phyloP scores from a whole-genome alignment of 2,888 invertebrate species.

The Unio pictorum region DNA sequence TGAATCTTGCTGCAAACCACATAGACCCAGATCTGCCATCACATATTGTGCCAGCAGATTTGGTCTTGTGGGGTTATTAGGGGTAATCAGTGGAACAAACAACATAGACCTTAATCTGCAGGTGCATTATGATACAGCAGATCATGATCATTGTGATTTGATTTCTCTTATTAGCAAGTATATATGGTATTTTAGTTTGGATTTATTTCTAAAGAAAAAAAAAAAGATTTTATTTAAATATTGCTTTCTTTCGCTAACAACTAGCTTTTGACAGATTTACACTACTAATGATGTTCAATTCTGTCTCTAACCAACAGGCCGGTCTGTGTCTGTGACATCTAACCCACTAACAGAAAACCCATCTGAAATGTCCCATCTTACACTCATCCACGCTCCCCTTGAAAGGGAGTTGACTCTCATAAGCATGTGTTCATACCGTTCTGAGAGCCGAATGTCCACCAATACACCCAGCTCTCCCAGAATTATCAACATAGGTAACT shows the following conservation, averaged over 20 bases:
- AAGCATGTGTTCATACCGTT: slow-evolving; percentile 33
- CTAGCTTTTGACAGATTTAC: not conserved
- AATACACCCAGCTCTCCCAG: slow-evolving; percentile 29
- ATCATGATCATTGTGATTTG: no score
- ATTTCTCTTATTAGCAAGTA: no score
- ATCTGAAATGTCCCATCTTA: slow-evolving; percentile 8
- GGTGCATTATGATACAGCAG: no score
- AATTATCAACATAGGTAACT: slow-evolving; percentile 36
- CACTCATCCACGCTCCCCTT: slow-evolving; percentile 18
- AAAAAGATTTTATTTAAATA: not conserved
- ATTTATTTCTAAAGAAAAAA: no score
- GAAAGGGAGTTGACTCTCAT: slow-evolving; percentile 40
- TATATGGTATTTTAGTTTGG: no score
- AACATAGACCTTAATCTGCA: no score
- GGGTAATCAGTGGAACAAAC: no score
- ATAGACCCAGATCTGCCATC: no score
- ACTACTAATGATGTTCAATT: slow-evolving; percentile 5
- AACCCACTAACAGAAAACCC: slow-evolving; percentile 17
- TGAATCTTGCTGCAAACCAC: no score
- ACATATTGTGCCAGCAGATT: no score
- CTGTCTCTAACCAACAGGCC: slow-evolving; percentile 23
- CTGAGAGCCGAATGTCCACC: slow-evolving; percentile 37
- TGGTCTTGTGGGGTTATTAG: no score
- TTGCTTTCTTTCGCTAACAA: not conserved
- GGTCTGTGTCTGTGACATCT: slow-evolving; percentile 35